Conservation (phyloP, 2,797 vertebrate species). For the Eptatretus atami region DNA sequence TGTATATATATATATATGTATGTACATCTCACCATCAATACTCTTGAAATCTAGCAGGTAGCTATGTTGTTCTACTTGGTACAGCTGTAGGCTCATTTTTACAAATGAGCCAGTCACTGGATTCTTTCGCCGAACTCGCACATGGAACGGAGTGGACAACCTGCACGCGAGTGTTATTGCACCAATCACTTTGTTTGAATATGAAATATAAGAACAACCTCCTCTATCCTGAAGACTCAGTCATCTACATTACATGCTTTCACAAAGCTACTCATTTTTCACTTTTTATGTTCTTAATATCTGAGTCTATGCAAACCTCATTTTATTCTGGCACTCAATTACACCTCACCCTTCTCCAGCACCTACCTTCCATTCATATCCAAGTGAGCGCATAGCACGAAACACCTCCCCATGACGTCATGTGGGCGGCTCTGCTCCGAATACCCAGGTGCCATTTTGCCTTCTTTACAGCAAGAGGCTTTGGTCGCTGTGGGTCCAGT, state of each 20-base stretch:
- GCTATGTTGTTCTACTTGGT: slow-evolving; percentile 83
- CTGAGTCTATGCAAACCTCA: too few relatives aligned
- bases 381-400: slow-evolving; percentile 71
- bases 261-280: too few relatives aligned
- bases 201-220: too few relatives aligned
- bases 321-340: neutral
- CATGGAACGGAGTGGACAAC: slow-evolving; percentile 78
- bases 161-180: slow-evolving; percentile 14
- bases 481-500: slow-evolving; percentile 75
- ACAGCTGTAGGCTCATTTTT: slow-evolving; percentile 95
- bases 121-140: slow-evolving; percentile 68
- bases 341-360: neutral
- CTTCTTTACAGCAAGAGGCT: slow-evolving; percentile 73
- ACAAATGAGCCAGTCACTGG: slow-evolving; percentile 74
- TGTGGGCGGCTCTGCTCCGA: slow-evolving; percentile 77
- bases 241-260: too few relatives aligned
- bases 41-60: slow-evolving; percentile 96
- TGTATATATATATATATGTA: neutral
- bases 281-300: too few relatives aligned
- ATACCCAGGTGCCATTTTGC: slow-evolving; percentile 97
- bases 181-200: too few relatives aligned
- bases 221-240: too few relatives aligned
- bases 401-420: slow-evolving; percentile 95
- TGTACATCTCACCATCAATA: slow-evolving; percentile 40
- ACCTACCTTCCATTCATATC: slow-evolving; percentile 83